Evolutionary conservation across 2,797 vertebrate species (phyloP).

Genomic region (Pachyuromys duprasi): DNA sequence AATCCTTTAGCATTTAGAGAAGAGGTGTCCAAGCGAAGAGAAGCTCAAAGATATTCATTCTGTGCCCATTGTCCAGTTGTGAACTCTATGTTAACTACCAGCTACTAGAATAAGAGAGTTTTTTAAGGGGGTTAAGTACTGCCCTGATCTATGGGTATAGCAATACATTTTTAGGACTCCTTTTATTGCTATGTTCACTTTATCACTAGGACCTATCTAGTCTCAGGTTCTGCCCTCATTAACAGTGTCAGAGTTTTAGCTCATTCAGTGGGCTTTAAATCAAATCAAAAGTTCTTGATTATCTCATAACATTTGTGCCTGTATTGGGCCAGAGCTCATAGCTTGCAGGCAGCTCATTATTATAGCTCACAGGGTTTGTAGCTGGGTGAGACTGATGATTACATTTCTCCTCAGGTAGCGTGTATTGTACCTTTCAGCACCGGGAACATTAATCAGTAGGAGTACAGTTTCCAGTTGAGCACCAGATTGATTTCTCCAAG

Average conservation of each 20-base stretch:
- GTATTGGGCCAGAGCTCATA: background rate
- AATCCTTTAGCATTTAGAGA: background rate
- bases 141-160: background rate
- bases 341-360: background rate
- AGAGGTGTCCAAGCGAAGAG: background rate
- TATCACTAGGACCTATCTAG: background rate
- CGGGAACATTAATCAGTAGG: background rate
- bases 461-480: background rate
- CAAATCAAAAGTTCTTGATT: background rate
- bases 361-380: background rate
- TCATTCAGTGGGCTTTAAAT: background rate
- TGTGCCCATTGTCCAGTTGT: background rate
- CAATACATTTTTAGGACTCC: too few relatives aligned
- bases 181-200: background rate
- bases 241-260: background rate
- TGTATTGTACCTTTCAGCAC: background rate
- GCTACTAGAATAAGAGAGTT: background rate
- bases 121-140: background rate
- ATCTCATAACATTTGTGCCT: background rate
- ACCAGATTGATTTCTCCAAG: background rate
- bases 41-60: background rate
- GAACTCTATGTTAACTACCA: background rate
- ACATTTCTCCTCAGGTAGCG: background rate
- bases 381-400: background rate
- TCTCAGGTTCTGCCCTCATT: background rate